A percentile compares a stretch with the other conserved stretches of the same genome.
phyloP scores from a whole-genome alignment of 2,113 vertebrate genomes.

The Petromus typicus region DNA sequence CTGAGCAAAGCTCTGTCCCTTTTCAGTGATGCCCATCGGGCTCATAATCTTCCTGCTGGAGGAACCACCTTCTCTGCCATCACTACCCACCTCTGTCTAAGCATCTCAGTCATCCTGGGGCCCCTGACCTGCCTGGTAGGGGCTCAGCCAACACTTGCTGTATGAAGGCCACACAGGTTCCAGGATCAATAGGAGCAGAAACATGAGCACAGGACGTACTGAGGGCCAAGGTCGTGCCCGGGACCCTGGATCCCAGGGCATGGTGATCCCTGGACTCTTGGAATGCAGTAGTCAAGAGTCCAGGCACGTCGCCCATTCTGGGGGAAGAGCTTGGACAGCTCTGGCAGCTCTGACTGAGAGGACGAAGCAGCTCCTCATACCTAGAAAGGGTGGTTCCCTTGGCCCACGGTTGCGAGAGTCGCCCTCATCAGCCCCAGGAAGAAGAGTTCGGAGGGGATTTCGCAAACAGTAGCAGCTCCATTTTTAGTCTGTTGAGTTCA shows the following conservation, averaged over 20 bases:
- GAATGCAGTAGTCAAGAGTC: too few relatives aligned
- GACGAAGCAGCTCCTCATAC: not conserved
- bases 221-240: not conserved
- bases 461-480: conserved; percentile 76
- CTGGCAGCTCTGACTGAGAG: not conserved
- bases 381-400: conserved; percentile 50
- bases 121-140: not conserved
- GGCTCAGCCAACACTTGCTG: accelerated
- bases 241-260: accelerated
- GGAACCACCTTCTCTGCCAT: too few relatives aligned
- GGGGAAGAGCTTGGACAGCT: not conserved
- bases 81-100: accelerated
- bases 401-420: conserved; percentile 70
- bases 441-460: conserved; percentile 61
- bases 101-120: not conserved
- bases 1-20: not conserved
- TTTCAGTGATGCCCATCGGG: not conserved
- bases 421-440: conserved; percentile 81
- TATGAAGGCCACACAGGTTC: accelerated
- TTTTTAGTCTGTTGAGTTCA: not conserved
- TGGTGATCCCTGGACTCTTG: accelerated
- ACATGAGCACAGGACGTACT: accelerated
- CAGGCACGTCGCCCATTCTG: accelerated
- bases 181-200: not conserved
- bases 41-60: not conserved